Conservation (phyloP, 2,888 invertebrate genomes). For the Rugalucina vietnamica region DNA sequence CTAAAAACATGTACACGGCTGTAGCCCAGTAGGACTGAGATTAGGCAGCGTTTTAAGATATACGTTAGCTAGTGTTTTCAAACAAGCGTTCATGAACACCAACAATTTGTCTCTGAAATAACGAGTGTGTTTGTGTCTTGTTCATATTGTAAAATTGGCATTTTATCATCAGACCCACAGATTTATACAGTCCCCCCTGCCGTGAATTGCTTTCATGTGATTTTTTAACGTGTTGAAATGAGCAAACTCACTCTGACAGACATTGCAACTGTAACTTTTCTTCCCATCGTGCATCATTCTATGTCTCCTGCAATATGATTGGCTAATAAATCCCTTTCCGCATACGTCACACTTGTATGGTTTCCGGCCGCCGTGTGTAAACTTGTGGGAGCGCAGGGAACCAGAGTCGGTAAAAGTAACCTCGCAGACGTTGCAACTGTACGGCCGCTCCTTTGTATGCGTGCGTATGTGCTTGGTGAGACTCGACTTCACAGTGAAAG, state of each 20-base stretch:
- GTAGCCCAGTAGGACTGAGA: too few relatives aligned
- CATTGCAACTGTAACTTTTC: background rate
- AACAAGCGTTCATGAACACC: too few relatives aligned
- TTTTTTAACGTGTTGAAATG: background rate
- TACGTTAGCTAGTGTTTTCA: too few relatives aligned
- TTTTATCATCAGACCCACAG: too few relatives aligned
- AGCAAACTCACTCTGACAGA: background rate
- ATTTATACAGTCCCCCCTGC: too few relatives aligned
- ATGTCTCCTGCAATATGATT: background rate
- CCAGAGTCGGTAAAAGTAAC: background rate
- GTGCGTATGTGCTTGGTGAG: background rate
- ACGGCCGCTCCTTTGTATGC: background rate
- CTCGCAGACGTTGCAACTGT: background rate
- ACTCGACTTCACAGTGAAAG: background rate
- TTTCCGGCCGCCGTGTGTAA: background rate
- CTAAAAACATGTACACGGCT: too few relatives aligned
- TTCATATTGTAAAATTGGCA: too few relatives aligned
- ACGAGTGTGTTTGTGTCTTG: too few relatives aligned
- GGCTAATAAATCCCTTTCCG: background rate
- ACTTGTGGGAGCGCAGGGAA: background rate
- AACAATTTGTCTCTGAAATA: too few relatives aligned
- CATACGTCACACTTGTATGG: background rate
- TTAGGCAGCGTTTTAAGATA: too few relatives aligned
- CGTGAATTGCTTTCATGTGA: background rate
- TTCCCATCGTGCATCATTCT: background rate